Evolutionary conservation across 1,140 invertebrate species (phyloP).

Genomic region (Drosophila triauraria): DNA sequence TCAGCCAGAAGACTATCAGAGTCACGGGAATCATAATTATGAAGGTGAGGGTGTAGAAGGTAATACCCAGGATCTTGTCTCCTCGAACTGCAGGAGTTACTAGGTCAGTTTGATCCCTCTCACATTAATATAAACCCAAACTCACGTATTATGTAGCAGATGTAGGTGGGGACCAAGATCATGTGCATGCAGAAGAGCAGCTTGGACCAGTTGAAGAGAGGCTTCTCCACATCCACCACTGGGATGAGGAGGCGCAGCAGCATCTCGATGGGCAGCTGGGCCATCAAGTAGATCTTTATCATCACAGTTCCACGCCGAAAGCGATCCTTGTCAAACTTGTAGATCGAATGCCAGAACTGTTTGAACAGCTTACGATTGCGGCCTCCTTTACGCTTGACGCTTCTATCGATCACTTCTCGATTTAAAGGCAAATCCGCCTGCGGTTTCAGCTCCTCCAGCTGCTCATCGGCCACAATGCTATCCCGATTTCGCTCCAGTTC

Average conservation of each 20-base stretch:
- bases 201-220: conserved; percentile 35
- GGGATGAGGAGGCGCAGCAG: conserved; percentile 23
- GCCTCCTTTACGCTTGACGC: neutral
- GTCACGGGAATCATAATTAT: neutral
- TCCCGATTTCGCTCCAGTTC: neutral
- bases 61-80: neutral
- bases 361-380: conserved; percentile 4
- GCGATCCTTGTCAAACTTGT: conserved; percentile 1
- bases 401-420: neutral
- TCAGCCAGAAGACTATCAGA: conserved; percentile 10
- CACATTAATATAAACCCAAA: neutral
- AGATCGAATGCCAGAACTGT: conserved; percentile 30
- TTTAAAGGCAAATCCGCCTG: neutral
- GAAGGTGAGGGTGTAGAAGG: neutral
- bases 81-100: neutral
- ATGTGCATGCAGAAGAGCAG: conserved; percentile 31
- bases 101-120: neutral
- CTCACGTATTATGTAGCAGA: conserved; percentile 21
- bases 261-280: conserved; percentile 23
- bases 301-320: neutral
- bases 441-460: neutral
- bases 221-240: conserved; percentile 30
- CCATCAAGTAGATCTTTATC: conserved; percentile 3
- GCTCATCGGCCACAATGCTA: neutral
- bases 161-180: conserved; percentile 9